phyloP scores from a whole-genome alignment of 2,113 vertebrate genomes.

The Bungarus multicinctus region DNA sequence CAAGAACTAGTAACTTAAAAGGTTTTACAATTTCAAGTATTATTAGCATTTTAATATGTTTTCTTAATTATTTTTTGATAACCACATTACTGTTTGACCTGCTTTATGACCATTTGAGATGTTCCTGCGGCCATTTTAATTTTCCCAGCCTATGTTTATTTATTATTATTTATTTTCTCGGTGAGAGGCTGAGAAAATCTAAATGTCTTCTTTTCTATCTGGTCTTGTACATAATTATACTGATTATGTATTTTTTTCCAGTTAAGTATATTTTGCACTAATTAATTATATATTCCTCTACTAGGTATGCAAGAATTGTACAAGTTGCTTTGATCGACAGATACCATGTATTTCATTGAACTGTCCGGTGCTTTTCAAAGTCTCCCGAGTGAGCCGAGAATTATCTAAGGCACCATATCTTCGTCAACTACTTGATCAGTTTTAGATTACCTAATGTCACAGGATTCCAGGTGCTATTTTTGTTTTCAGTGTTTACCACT shows the following conservation, averaged over 20 bases:
- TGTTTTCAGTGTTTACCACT: conserved; percentile 72
- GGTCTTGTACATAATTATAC: background rate
- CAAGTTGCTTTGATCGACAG: conserved; percentile 84
- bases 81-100: background rate
- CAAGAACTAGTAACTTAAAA: background rate
- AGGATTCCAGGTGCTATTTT: conserved; percentile 76
- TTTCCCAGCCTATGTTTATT: background rate
- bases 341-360: conserved; percentile 89
- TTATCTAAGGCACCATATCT: conserved; percentile 92
- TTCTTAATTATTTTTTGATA: background rate
- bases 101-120: background rate
- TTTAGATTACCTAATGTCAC: conserved; percentile 74
- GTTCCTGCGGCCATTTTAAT: background rate
- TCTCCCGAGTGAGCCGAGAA: conserved; percentile 86
- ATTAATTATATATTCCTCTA: conserved; percentile 43
- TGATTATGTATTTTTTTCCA: background rate
- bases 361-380: conserved; percentile 93
- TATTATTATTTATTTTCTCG: background rate
- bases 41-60: background rate
- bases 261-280: background rate
- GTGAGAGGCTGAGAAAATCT: background rate
- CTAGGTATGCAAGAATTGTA: conserved; percentile 93
- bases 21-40: background rate
- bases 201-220: background rate
- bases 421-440: conserved; percentile 93